Conservation (phyloP, 1,140 invertebrate genomes). For the Platyura marginata region DNA sequence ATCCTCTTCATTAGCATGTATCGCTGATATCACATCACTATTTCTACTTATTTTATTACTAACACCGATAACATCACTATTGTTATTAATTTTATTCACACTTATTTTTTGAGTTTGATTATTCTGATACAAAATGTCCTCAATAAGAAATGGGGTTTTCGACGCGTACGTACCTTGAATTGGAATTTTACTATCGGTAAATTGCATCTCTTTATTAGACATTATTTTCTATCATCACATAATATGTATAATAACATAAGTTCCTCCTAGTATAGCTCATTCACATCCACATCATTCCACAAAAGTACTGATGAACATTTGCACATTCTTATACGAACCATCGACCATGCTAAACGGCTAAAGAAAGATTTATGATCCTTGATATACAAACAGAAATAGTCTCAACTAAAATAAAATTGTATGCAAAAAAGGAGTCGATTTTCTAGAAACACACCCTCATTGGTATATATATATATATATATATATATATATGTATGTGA, state of each 20-base stretch:
- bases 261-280: too few species aligned
- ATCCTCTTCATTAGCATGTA: not conserved
- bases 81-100: conserved; percentile 10
- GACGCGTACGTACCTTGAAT: conserved; percentile 9
- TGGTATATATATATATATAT: too few species aligned
- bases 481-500: too few species aligned
- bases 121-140: conserved; percentile 23
- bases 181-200: conserved; percentile 1
- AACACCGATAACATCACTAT: conserved; percentile 1
- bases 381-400: too few species aligned
- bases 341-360: too few species aligned
- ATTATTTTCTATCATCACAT: not conserved
- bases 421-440: too few species aligned
- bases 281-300: too few species aligned
- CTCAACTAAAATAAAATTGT: too few species aligned
- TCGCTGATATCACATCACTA: not conserved
- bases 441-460: too few species aligned
- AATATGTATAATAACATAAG: not conserved
- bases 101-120: conserved; percentile 16
- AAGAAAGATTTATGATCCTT: too few species aligned
- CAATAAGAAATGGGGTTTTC: conserved; percentile 24
- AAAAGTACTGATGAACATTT: too few species aligned
- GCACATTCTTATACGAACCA: too few species aligned
- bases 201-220: not conserved
- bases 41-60: not conserved